Percentiles rank a stretch among this genome's conserved stretches.
phyloP scores from a whole-genome alignment of 2,888 invertebrate species.

The Lepidocyrtinus sp. region DNA sequence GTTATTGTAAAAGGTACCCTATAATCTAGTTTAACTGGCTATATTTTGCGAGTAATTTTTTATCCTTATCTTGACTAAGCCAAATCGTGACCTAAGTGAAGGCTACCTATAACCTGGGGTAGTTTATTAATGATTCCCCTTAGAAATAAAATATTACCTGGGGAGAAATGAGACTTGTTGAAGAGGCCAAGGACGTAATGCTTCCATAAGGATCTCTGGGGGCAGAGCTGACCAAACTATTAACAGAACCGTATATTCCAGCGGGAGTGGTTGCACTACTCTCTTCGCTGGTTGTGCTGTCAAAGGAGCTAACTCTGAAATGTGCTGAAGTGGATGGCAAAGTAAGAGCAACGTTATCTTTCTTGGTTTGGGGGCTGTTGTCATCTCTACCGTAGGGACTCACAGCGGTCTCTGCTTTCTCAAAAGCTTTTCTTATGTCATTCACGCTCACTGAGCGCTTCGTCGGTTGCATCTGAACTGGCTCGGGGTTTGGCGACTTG shows the following conservation, averaged over 20 bases:
- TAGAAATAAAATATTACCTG: no score
- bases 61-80: no score
- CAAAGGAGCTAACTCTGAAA: constrained; percentile 75
- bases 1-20: no score
- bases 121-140: no score
- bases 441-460: constrained; percentile 75
- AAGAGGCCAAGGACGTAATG: constrained; percentile 76
- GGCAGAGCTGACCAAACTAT: constrained; percentile 71
- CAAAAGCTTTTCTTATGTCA: constrained; percentile 77
- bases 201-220: constrained; percentile 75
- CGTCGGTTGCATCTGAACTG: constrained; percentile 46
- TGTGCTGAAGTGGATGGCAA: constrained; percentile 71
- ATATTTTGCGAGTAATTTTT: no score
- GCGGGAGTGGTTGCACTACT: constrained; percentile 71
- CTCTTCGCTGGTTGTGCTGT: constrained; percentile 75
- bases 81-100: no score
- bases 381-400: constrained; percentile 65
- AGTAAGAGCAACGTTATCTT: constrained; percentile 58
- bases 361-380: constrained; percentile 46
- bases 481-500: constrained; percentile 39
- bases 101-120: no score
- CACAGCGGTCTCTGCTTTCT: constrained; percentile 73
- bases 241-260: constrained; percentile 71
- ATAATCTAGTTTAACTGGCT: no score
- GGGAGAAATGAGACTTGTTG: constrained; percentile 76